These are phyloP conservation scores for Drosophila parabipectinata DNA, from an alignment of 1,140 invertebrate species.

Conservation along the genomic window DNA sequence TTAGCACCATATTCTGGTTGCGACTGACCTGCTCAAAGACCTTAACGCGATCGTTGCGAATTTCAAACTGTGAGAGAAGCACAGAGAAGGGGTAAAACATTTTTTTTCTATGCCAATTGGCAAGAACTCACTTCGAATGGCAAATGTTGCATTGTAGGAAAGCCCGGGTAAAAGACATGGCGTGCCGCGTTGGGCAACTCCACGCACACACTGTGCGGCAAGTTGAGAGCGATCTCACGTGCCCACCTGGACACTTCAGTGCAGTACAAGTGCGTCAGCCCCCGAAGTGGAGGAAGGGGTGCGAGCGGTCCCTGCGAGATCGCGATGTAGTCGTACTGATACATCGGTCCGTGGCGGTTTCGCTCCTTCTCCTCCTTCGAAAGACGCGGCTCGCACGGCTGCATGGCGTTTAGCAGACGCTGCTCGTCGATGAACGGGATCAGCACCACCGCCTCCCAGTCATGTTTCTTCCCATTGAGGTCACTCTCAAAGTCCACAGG, in stretches of 20 bases:
- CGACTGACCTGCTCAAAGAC: constrained; percentile 94
- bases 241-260: constrained; percentile 85
- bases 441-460: constrained; percentile 98
- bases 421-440: constrained; percentile 98
- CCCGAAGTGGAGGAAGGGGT: constrained; percentile 46
- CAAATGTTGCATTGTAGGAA: constrained; percentile 94
- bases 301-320: constrained; percentile 48
- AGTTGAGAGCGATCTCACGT: constrained; percentile 87
- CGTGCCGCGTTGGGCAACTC: constrained; percentile 89
- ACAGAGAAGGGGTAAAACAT: not conserved
- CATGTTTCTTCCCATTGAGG: constrained; percentile 96
- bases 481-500: constrained; percentile 95
- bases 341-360: constrained; percentile 94
- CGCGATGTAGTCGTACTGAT: constrained; percentile 88
- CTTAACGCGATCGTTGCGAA: constrained; percentile 90
- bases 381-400: constrained; percentile 87
- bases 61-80: constrained; percentile 83
- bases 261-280: constrained; percentile 59
- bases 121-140: constrained; percentile 88
- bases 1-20: constrained; percentile 93
- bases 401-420: constrained; percentile 91
- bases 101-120: not conserved
- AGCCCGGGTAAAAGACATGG: constrained; percentile 93
- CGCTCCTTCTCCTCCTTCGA: constrained; percentile 89
- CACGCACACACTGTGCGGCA: constrained; percentile 88